Evolutionary conservation across 2,888 invertebrate genomes (phyloP).

Genomic region (Panopea generosa): DNA sequence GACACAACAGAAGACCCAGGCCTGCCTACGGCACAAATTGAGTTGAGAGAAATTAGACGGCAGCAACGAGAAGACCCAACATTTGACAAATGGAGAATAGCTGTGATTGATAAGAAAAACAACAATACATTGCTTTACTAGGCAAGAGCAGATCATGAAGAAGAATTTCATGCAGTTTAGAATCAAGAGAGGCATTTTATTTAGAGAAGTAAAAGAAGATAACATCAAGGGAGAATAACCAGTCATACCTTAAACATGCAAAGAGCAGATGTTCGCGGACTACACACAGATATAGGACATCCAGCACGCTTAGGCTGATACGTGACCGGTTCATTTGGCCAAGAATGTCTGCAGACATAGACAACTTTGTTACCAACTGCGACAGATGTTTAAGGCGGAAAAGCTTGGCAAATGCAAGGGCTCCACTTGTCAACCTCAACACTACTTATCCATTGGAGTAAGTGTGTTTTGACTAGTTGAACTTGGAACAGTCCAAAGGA

Average conservation of each 20-base stretch:
- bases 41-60: no score
- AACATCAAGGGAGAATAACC: neutral
- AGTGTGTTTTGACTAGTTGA: constrained; percentile 15
- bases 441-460: constrained; percentile 24
- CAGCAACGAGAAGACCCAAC: no score
- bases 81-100: neutral
- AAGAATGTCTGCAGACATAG: constrained; percentile 2
- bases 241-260: neutral
- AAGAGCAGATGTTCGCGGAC: constrained; percentile 6
- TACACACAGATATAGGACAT: constrained; percentile 31
- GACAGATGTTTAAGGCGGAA: constrained; percentile 2
- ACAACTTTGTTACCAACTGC: no score
- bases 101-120: neutral
- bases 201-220: constrained; percentile 7
- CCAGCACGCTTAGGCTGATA: constrained; percentile 12
- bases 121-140: neutral
- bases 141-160: neutral
- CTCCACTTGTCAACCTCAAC: constrained; percentile 12
- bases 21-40: neutral
- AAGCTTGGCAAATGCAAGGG: constrained; percentile 1
- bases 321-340: constrained; percentile 23
- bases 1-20: neutral
- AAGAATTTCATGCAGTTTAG: constrained; percentile 12
- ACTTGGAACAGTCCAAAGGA: neutral
- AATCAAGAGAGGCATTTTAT: constrained; percentile 23